Percentiles rank a stretch among this genome's conserved stretches.
Conservation (phyloP, 2,113 vertebrate genomes). For the Coreoperca whiteheadi region DNA sequence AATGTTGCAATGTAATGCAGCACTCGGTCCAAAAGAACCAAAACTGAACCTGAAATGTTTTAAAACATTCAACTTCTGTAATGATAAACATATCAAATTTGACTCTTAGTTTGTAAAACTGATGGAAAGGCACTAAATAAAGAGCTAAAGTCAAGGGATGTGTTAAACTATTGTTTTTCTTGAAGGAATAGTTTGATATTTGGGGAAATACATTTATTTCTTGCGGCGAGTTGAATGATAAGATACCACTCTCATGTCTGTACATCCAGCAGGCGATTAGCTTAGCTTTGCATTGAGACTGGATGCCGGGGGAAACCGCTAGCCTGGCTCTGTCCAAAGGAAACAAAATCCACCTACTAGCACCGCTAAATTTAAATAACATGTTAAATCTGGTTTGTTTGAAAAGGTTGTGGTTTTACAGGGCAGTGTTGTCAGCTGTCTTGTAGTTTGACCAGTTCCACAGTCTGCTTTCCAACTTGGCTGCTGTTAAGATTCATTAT, state of each 20-base stretch:
- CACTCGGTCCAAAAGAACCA: background rate
- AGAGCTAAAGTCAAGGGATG: background rate
- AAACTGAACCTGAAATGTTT: constrained; percentile 3
- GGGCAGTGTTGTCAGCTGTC: background rate
- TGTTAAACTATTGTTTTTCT: background rate
- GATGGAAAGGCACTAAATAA: background rate
- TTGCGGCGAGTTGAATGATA: background rate
- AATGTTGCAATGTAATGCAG: background rate
- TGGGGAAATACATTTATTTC: background rate
- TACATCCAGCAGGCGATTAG: background rate
- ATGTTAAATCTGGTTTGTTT: background rate
- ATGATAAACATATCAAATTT: background rate
- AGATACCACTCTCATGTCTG: background rate
- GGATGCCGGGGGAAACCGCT: background rate
- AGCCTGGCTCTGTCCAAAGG: background rate
- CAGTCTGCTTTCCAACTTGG: too few relatives aligned
- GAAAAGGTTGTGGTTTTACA: background rate
- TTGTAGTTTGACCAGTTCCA: too few relatives aligned
- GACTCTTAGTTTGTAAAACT: background rate
- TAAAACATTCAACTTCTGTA: background rate
- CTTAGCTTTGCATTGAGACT: background rate
- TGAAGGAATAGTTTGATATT: background rate
- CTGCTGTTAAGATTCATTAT: too few relatives aligned
- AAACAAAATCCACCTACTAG: background rate
- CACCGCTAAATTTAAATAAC: background rate